These are phyloP conservation scores for Athrips mouffetella DNA, from an alignment of 2,888 invertebrate genomes.

Conservation along the genomic window DNA sequence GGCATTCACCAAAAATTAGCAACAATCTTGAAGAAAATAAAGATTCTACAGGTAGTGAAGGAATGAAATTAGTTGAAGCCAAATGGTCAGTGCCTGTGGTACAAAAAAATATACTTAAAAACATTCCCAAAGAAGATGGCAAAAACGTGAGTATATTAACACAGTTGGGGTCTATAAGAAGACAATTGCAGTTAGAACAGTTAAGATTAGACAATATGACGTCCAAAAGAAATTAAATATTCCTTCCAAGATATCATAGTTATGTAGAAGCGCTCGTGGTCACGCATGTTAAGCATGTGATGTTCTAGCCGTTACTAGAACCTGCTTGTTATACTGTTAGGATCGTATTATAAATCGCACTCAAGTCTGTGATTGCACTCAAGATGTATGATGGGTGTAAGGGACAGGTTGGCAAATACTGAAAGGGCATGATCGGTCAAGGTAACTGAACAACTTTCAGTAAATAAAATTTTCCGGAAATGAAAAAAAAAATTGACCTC, in stretches of 20 bases:
- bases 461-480: no score
- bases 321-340: no score
- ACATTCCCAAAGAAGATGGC: slow-evolving; percentile 63
- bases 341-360: no score
- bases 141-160: slow-evolving; percentile 79
- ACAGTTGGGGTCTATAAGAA: slow-evolving; percentile 82
- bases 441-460: no score
- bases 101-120: slow-evolving; percentile 79
- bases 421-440: no score
- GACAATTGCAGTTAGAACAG: slow-evolving; percentile 83
- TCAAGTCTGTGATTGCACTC: no score
- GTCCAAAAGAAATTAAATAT: slow-evolving; percentile 34
- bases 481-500: no score
- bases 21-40: slow-evolving; percentile 18
- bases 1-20: slow-evolving; percentile 62
- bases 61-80: slow-evolving; percentile 61
- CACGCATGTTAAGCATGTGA: no score
- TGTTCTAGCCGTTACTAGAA: no score
- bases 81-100: slow-evolving; percentile 80
- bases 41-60: slow-evolving; percentile 63
- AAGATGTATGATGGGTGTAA: no score
- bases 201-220: slow-evolving; percentile 75
- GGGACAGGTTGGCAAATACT: no score
- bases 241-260: neutral
- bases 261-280: no score